These are phyloP conservation scores for Poeciliopsis occidentalis DNA, from an alignment of 2,113 vertebrate genomes.

Conservation along the genomic window DNA sequence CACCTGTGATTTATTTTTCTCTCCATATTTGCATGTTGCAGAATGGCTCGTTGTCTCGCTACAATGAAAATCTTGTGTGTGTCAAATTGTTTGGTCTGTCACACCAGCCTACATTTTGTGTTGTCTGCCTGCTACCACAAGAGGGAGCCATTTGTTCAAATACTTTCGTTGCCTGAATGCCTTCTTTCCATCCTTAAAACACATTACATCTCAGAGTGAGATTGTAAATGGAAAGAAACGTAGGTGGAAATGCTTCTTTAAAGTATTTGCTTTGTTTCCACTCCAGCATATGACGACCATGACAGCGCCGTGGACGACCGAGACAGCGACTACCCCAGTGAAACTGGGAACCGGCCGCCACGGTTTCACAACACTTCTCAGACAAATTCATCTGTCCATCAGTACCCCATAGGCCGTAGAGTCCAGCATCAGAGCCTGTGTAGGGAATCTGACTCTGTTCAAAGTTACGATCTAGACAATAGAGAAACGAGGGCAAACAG, in stretches of 20 bases:
- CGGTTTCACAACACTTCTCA: conserved; percentile 87
- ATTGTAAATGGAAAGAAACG: neutral
- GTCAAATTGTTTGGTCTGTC: neutral
- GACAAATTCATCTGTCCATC: conserved; percentile 90
- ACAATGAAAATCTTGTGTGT: neutral
- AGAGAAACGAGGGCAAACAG: conserved; percentile 82
- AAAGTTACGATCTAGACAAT: conserved; percentile 85
- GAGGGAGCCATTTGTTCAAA: conserved; percentile 37
- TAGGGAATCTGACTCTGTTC: conserved; percentile 81
- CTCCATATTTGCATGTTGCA: conserved; percentile 12
- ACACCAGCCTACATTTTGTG: neutral
- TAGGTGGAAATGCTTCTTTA: neutral
- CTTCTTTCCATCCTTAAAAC: neutral
- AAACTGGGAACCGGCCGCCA: conserved; percentile 88
- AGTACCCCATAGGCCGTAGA: conserved; percentile 83
- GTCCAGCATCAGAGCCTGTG: conserved; percentile 80
- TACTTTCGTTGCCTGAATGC: neutral
- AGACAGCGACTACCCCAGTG: conserved; percentile 94
- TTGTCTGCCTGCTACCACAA: conserved; percentile 24
- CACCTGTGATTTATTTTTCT: neutral
- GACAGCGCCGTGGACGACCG: conserved; percentile 93
- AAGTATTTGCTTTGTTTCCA: conserved; percentile 20
- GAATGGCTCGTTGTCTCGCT: neutral
- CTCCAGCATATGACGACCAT: conserved; percentile 88
- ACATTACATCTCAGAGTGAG: neutral